Evolutionary conservation across 2,113 vertebrate genomes (phyloP).

Genomic region (Pangasianodon gigas): DNA sequence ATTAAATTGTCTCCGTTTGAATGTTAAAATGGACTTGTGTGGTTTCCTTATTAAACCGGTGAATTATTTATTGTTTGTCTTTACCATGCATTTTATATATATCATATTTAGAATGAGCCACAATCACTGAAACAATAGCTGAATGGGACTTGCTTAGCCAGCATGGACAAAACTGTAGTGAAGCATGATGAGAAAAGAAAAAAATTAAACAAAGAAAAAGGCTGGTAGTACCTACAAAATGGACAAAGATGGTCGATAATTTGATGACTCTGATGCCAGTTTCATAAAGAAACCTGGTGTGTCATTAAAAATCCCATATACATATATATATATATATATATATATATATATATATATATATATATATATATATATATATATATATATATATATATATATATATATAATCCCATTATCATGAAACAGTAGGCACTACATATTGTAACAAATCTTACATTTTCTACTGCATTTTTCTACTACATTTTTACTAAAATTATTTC

Average conservation of each 20-base stretch:
- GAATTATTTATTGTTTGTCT: slow-evolving; percentile 61
- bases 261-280: not conserved
- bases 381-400: too few relatives aligned
- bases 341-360: too few relatives aligned
- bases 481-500: not conserved
- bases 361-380: too few relatives aligned
- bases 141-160: not conserved
- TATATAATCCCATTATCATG: too few relatives aligned
- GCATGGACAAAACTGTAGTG: not conserved
- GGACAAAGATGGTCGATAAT: not conserved
- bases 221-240: not conserved
- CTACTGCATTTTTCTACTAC: not conserved
- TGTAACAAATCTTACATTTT: not conserved
- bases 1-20: slow-evolving; percentile 60
- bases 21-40: slow-evolving; percentile 56
- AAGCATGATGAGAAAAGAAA: too few relatives aligned
- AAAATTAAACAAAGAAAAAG: not conserved
- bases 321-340: not conserved
- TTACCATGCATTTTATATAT: slow-evolving; percentile 48
- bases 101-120: not conserved
- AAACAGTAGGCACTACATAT: not conserved
- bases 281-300: not conserved
- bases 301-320: not conserved
- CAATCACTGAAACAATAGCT: not conserved
- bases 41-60: slow-evolving; percentile 60